Evolutionary conservation across 2,888 invertebrate species (phyloP).

Genomic region (Diarsia mendica): DNA sequence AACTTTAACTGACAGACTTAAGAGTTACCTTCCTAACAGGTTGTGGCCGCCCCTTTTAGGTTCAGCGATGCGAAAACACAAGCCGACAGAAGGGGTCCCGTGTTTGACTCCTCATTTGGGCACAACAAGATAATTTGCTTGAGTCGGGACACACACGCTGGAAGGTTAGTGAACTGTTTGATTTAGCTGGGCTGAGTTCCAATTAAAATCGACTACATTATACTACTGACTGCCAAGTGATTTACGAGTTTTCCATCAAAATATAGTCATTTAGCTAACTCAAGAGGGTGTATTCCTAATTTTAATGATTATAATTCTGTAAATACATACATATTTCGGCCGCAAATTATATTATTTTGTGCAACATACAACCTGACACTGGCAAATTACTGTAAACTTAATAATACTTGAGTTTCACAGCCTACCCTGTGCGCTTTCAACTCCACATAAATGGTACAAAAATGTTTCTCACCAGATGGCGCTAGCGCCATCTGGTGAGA

Average conservation of each 20-base stretch:
- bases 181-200: not conserved
- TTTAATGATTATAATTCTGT: too few relatives aligned
- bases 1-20: conserved; percentile 63
- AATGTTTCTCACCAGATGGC: too few relatives aligned
- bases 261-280: too few relatives aligned
- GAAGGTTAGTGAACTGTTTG: not conserved
- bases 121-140: conserved; percentile 76
- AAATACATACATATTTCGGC: too few relatives aligned
- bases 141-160: conserved; percentile 53
- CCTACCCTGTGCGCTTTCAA: too few relatives aligned
- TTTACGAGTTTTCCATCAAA: too few relatives aligned
- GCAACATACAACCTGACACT: too few relatives aligned
- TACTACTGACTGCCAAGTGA: not conserved
- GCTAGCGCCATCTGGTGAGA: not conserved
- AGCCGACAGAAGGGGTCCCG: conserved; percentile 69
- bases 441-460: not conserved
- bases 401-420: too few relatives aligned
- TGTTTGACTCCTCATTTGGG: conserved; percentile 80
- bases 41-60: conserved; percentile 70
- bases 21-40: conserved; percentile 59
- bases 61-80: conserved; percentile 75
- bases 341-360: too few relatives aligned
- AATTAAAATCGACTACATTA: not conserved
- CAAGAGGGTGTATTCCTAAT: too few relatives aligned
- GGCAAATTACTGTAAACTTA: too few relatives aligned